Evolutionary conservation across 2,797 vertebrate genomes (phyloP), one percentile per base, ranked within the genome.

Genomic region (Halcyon badia): DNA sequence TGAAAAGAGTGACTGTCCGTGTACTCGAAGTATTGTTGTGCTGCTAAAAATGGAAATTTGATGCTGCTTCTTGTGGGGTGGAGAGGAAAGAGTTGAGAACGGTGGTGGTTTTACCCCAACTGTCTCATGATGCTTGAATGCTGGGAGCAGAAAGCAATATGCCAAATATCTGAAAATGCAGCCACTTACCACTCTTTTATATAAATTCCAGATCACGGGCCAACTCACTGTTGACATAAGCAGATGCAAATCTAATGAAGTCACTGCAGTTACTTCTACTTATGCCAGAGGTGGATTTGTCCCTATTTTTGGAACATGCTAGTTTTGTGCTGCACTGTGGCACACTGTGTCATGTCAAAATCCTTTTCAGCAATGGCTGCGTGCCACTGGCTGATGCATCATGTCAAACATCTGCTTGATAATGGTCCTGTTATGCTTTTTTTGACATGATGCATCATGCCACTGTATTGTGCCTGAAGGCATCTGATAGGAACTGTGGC

Each of bases 221-320:
- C 94, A 89, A 73, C 49, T 96, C 37, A 21, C 42, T 93, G 92
- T 95, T 96, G 95, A 95, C 92, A 87, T 80, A 96, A 95, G 92
- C 83, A 94, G 90, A 95, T 96, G 86, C 94, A 96, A 95, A 92
- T 94, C 94, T 93, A 70, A 83, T 92, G 92, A 95, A 97, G 91
- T 94, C 93, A 92, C 72, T 70, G 81, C 72, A 85, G 81, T 83
- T 93, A 73, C 51, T 89, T 68, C 80, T 82, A 3, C 85, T 93
- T 61, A 54, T 84, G 88, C 93, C 88, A 94, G 94, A 95, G 94
- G 89, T 94, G 91, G 91, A 94, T 91, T 93, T 93, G 91, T 82
- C 91, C 83, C 91, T 96, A 83, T 93, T 95, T 94, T 96, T 93
- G 89, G 93, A 95, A 75, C 48, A 30, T 1, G 31, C 33, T 89